Evolutionary conservation across 2,113 vertebrate species (phyloP).

Genomic region (Tragelaphus imberbis): DNA sequence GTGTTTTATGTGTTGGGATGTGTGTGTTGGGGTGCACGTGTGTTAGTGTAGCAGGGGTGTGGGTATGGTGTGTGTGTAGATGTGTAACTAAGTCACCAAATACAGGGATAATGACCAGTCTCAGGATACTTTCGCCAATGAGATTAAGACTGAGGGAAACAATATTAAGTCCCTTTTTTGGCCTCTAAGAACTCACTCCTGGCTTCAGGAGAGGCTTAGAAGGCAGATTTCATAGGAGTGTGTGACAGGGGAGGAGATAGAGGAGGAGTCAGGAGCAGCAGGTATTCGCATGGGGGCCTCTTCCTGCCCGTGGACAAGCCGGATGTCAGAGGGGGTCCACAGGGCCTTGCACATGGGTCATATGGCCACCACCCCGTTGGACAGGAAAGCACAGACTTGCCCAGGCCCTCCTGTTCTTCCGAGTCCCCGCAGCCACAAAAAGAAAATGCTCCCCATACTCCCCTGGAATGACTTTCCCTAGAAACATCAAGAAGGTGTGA

Average conservation of each 20-base stretch:
- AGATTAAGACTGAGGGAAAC: background rate
- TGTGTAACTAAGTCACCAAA: background rate
- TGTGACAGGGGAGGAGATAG: background rate
- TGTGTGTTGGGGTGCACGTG: background rate
- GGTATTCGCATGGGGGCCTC: background rate
- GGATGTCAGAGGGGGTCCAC: background rate
- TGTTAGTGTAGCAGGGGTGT: background rate
- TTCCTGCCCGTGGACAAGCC: background rate
- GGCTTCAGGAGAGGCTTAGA: background rate
- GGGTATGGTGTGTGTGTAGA: fast-evolving
- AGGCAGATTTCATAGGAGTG: background rate
- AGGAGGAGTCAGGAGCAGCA: background rate
- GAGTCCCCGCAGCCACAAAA: background rate
- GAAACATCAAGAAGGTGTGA: background rate
- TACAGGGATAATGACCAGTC: background rate
- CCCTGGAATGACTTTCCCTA: background rate
- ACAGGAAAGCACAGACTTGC: background rate
- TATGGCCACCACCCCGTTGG: background rate
- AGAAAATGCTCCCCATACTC: background rate
- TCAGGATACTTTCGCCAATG: background rate
- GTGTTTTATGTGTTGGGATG: background rate
- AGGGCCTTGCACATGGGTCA: fast-evolving
- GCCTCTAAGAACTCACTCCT: background rate
- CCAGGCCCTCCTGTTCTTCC: background rate
- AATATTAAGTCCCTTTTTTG: background rate